Conservation (phyloP, 2,888 invertebrate genomes). For the Gonocerus acuteangulatus region DNA sequence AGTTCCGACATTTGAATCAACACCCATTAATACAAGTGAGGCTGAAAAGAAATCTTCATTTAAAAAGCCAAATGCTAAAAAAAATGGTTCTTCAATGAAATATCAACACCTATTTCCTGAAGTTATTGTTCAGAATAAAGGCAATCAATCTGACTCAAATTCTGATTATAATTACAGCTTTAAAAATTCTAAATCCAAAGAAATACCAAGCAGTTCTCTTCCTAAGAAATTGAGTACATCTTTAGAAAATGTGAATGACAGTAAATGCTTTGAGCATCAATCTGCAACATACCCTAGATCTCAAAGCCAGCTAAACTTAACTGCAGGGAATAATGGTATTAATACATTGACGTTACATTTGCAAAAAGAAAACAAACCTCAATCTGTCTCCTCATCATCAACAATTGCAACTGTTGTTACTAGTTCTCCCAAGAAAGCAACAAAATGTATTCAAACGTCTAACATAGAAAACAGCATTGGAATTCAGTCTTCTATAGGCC, state of each 20-base stretch:
- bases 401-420: slow-evolving; percentile 44
- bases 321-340: not conserved
- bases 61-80: not conserved
- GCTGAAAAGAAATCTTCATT: not conserved
- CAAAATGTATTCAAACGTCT: slow-evolving; percentile 31
- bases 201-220: too few species aligned
- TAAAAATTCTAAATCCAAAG: not conserved
- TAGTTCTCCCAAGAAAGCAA: slow-evolving; percentile 41
- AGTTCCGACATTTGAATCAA: slow-evolving; percentile 43
- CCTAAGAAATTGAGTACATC: slow-evolving; percentile 33
- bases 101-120: slow-evolving; percentile 34
- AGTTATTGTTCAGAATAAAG: slow-evolving; percentile 26
- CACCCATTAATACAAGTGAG: slow-evolving; percentile 36
- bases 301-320: slow-evolving; percentile 31
- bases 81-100: not conserved
- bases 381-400: slow-evolving; percentile 39
- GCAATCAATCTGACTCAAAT: slow-evolving; percentile 7
- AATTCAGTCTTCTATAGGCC: slow-evolving; percentile 41
- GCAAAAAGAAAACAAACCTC: slow-evolving; percentile 12
- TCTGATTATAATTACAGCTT: not conserved
- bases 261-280: not conserved
- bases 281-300: slow-evolving; percentile 32
- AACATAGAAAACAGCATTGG: slow-evolving; percentile 42
- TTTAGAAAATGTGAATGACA: slow-evolving; percentile 27
- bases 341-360: not conserved